Evolutionary conservation across 2,113 vertebrate species (phyloP).

Genomic region (Podarcis cretensis): DNA sequence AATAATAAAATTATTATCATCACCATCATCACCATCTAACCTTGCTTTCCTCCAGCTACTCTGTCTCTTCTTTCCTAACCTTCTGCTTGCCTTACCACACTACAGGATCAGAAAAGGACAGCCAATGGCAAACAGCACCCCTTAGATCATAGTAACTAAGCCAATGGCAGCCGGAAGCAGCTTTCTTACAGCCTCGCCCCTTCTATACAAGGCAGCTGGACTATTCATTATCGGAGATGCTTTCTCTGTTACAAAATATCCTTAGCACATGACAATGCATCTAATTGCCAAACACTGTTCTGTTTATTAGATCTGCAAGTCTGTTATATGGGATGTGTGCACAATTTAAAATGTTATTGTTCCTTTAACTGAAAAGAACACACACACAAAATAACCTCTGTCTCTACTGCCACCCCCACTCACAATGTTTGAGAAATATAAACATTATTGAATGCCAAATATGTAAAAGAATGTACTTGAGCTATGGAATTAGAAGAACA

Average conservation of each 20-base stretch:
- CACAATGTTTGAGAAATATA: background rate
- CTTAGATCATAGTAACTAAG: background rate
- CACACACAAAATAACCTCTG: background rate
- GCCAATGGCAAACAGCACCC: background rate
- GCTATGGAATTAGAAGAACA: background rate
- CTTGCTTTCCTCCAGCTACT: background rate
- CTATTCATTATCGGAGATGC: background rate
- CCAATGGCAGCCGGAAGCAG: background rate
- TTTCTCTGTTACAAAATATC: background rate
- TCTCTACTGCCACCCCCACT: background rate
- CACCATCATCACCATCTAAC: no score
- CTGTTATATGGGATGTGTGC: background rate
- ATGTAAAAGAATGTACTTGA: background rate
- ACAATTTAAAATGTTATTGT: background rate
- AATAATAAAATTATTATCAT: no score
- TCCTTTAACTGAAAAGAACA: conserved; percentile 7
- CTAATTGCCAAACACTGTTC: background rate
- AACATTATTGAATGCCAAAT: accelerated
- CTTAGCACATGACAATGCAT: background rate
- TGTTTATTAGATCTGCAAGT: background rate
- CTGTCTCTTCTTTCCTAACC: background rate
- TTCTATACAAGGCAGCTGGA: background rate
- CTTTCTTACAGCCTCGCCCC: background rate
- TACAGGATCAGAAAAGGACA: background rate
- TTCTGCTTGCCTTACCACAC: background rate